Evolutionary conservation across 2,797 vertebrate species (phyloP), one percentile per base, ranked within the genome.

Genomic region (Sebastes matsubarae): DNA sequence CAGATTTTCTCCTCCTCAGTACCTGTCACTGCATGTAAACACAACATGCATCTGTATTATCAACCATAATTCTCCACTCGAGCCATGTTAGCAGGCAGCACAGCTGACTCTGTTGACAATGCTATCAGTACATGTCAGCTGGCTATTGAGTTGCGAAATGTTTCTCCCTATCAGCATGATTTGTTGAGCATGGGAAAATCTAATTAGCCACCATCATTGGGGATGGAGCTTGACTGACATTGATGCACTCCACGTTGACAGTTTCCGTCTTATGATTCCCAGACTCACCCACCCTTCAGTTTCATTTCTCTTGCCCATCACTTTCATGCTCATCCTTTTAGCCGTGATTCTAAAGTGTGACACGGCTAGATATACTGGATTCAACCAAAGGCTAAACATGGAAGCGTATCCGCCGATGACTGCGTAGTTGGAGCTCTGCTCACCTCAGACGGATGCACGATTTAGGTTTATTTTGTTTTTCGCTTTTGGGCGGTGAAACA

Each of bases 131-230:
- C 66, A 72, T 81, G 89, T 93, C 93, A 92, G 90, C 88, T 68
- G 88, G 80, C 87, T 91, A 90, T 90, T 92, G 88, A 91, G 85
- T 92, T 89, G 90, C 89, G 85, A 14, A 89, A 88, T 91, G 80
- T 89, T 89, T 87, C 72, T 77, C 82, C 68, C 81, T 77, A 90
- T 90, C 88, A 87, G 88, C 80, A 20, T 80, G 89, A 91, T 93
- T 91, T 90, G 91, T 88, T 87, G 87, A 91, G 92, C 86, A 86
- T 71, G 66, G 87, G 80, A 70, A 92, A 90, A 92, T 93, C 84
- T 93, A 93, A 94, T 94, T 93, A 94, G 81, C 84, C 70, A 54
- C 75, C 82, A 88, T 93, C 89, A 88, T 85, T 68, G 78, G 84
- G 80, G 84, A 82, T 77, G 82, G 76, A 76, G 87, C 82, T 77